Evolutionary conservation across 2,797 vertebrate species (phyloP).

Genomic region (Gadopsis marmoratus): DNA sequence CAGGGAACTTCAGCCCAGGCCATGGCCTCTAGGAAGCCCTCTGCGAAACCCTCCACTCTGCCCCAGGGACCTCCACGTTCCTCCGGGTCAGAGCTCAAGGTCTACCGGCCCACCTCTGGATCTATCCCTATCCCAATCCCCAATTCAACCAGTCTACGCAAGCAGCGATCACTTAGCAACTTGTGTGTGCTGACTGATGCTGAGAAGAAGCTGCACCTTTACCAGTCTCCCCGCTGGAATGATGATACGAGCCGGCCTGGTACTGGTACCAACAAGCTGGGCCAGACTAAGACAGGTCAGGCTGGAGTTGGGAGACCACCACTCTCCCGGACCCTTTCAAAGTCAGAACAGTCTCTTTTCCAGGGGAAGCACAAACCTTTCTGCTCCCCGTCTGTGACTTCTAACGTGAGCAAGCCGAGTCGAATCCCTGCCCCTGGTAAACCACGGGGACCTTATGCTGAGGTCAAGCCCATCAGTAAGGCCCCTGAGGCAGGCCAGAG

Average conservation of each 20-base stretch:
- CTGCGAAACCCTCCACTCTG: conserved; percentile 78
- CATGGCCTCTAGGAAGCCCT: conserved; percentile 88
- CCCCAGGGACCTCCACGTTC: conserved; percentile 81
- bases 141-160: conserved; percentile 88
- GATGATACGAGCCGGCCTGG: conserved; percentile 88
- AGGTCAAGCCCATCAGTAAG: conserved; percentile 96
- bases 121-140: conserved; percentile 84
- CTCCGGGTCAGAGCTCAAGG: conserved; percentile 83
- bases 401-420: conserved; percentile 87
- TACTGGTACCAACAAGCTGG: conserved; percentile 73
- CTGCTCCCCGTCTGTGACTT: conserved; percentile 80
- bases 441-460: conserved; percentile 93
- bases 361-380: conserved; percentile 88
- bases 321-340: conserved; percentile 91
- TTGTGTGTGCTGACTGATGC: conserved; percentile 93
- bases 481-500: conserved; percentile 82
- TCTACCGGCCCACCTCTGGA: conserved; percentile 82
- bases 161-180: conserved; percentile 94
- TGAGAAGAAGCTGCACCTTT: conserved; percentile 95
- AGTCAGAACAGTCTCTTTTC: conserved; percentile 95
- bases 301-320: conserved; percentile 75
- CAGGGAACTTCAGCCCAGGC: conserved; percentile 73
- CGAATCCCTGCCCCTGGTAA: conserved; percentile 87
- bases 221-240: conserved; percentile 91
- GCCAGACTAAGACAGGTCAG: conserved; percentile 80